Base-by-base conservation (phyloP, 1,140 invertebrate species). In the Anadara kagoshimensis region DNA sequence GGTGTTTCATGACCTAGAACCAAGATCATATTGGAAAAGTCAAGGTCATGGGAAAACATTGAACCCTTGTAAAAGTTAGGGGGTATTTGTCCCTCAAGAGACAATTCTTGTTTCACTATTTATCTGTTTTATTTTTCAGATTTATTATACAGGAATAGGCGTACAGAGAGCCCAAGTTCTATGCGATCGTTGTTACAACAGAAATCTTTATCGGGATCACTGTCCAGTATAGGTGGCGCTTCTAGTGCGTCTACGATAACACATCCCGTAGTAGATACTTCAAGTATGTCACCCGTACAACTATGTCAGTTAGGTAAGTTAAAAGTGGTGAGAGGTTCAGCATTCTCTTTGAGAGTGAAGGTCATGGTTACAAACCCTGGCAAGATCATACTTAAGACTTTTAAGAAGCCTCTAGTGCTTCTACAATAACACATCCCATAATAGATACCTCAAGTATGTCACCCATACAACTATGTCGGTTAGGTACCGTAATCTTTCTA, bases 291-390 rank as follows among this genome's bases (percentile, higher is more conserved):
- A 0, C 86, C 87, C 24, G 78, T 84, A 49, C 86, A 89, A 36
- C 73, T 88, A 0, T 88, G 88, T 76, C 81, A 86, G 44, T 78
- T 88, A 77, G 88, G 88, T 88, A 82, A 78, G 62, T 73, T 4
- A 45, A 18, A 49, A n/a, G 16, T 10, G 45, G 8, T 16, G 8
- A 10, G 8, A 16, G 8, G 16, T 10, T 8, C 8, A 47, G 8
- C 45, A 47, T 47, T 8, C 45, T 10, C 8, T 10, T 10, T 47
- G 8, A 10, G 45, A 47, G 16, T 10, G 45, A 47, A 10, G 45
- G 8, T 8, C 8, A 10, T 10, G 8, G 16, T 16, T 16, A 8
- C 8, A 47, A 47, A 47, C 8, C 8, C 8, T 10, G 45, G 16
- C 8, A 16, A 8, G 8, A 47, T 16, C 8, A 10, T 10, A 10